A percentile compares a stretch with the other conserved stretches of the same genome.
phyloP scores from a whole-genome alignment of 2,888 invertebrate genomes.

The Acrobeloides nanus region DNA sequence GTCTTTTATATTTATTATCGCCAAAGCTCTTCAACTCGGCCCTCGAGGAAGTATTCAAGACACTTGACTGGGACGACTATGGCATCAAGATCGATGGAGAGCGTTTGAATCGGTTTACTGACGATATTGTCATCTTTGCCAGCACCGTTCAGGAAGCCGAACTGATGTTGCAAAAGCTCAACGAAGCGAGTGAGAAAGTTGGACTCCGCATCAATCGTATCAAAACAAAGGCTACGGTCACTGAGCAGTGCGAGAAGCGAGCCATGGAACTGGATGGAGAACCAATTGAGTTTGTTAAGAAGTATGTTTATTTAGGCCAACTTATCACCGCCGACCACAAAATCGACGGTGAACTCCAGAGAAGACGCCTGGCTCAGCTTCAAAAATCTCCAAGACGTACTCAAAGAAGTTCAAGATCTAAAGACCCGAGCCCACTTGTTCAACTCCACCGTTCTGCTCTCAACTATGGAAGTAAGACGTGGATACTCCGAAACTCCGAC shows the following conservation, averaged over 20 bases:
- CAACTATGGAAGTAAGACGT: constrained; percentile 2
- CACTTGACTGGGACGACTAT: constrained; percentile 16
- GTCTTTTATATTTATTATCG: too few species aligned
- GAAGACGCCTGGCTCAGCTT: constrained; percentile 13
- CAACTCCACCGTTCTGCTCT: constrained; percentile 8
- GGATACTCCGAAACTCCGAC: neutral
- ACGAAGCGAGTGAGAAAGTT: neutral
- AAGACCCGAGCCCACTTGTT: neutral
- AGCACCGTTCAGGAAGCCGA: neutral
- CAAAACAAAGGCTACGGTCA: constrained; percentile 17
- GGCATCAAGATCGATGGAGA: constrained; percentile 16
- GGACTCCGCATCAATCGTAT: constrained; percentile 20
- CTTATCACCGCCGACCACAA: neutral
- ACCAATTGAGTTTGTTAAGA: constrained; percentile 5
- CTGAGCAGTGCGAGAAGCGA: neutral
- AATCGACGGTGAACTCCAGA: constrained; percentile 1
- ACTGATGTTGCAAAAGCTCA: constrained; percentile 13
- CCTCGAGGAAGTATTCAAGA: constrained; percentile 12
- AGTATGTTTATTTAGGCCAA: constrained; percentile 12
- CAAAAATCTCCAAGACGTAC: neutral
- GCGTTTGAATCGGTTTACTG: constrained; percentile 15
- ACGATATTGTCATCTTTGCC: constrained; percentile 18
- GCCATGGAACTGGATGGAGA: neutral
- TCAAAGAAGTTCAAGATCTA: neutral
- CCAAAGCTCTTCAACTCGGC: constrained; percentile 15